Evolutionary conservation across 92 coral and sea anemone species (phyloP).

Genomic region (Epizoanthus ramosus): DNA sequence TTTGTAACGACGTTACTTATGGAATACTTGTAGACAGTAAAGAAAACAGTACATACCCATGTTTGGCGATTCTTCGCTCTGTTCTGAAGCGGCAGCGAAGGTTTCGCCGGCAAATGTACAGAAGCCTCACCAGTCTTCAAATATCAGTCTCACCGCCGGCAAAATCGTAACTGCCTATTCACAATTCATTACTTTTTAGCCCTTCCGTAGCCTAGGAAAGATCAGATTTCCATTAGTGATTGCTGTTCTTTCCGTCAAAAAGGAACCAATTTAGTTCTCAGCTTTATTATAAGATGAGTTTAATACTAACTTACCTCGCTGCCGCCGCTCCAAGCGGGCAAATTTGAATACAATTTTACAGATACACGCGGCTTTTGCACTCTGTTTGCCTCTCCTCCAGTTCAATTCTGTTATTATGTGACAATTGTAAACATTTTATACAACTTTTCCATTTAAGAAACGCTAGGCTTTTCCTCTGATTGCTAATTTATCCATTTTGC

Average conservation of each 20-base stretch:
- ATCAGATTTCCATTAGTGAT: background rate
- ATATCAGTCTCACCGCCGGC: background rate
- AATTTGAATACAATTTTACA: background rate
- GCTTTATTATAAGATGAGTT: background rate
- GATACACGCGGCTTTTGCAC: background rate
- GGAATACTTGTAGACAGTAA: background rate
- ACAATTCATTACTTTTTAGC: conserved; percentile 6
- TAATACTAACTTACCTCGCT: no score
- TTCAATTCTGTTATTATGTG: background rate
- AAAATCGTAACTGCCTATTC: conserved; percentile 1
- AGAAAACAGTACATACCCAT: conserved; percentile 36
- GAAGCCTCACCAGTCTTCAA: background rate
- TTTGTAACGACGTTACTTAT: background rate
- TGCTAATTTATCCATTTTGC: conserved; percentile 3
- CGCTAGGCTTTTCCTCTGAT: conserved; percentile 7
- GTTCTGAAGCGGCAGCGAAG: conserved; percentile 34
- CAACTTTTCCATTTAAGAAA: background rate
- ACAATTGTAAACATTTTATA: background rate
- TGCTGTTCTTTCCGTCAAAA: conserved; percentile 18
- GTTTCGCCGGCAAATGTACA: conserved; percentile 28
- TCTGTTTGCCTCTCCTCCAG: conserved; percentile 14
- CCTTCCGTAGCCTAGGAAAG: conserved; percentile 17
- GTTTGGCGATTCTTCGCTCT: conserved; percentile 17
- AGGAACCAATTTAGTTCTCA: conserved; percentile 3
- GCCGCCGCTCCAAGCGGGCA: no score